Base-by-base conservation (phyloP, 1,140 invertebrate genomes). In the Lucilia sericata region DNA sequence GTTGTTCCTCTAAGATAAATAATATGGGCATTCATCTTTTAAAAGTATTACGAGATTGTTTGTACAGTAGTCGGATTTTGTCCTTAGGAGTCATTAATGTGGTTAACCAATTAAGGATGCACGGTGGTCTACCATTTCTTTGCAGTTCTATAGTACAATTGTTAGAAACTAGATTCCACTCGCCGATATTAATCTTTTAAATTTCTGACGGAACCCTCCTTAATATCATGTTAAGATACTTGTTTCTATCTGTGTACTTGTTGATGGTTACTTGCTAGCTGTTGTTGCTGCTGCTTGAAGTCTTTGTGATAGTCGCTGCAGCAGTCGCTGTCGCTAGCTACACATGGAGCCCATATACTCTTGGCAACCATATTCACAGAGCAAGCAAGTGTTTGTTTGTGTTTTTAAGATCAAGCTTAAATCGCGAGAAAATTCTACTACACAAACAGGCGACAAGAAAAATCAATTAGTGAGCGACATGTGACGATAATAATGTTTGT, bases 391-490 rank as follows among this genome's bases (percentile, higher is more conserved):
- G 65, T 70, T 70, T 21, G 60, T 70, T 70, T 70, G 21, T 70
- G 25, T 21, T 17, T 70, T 70, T 25, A 70, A 70, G 65, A 70
- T 70, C 65, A 21, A 70, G 76, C 42, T 19, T 17, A 36, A 80
- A 49, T 19, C 76, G 76, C 42, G n/a, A 80, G 76, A 80, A 80
- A 80, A 80, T 84, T 78, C 55, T 81, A 82, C 60, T 47, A 19
- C 74, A 82, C 86, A 87, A 87, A 87, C 88, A 89, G 87, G 87
- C 89, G 88, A 90, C 89, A 90, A 88, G 89, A 88, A 90, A 90
- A 90, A 90, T 90, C 89, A 90, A 90, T 90, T 90, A 90, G 89
- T 87, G 89, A 90, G 86, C 88, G 89, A 90, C 89, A 87, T 90
- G 82, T 90, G 89, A 89, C 89, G 89, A 90, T 89, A 90, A 90